Conservation (phyloP, 2,888 invertebrate species). For the Girardia tigrina region DNA sequence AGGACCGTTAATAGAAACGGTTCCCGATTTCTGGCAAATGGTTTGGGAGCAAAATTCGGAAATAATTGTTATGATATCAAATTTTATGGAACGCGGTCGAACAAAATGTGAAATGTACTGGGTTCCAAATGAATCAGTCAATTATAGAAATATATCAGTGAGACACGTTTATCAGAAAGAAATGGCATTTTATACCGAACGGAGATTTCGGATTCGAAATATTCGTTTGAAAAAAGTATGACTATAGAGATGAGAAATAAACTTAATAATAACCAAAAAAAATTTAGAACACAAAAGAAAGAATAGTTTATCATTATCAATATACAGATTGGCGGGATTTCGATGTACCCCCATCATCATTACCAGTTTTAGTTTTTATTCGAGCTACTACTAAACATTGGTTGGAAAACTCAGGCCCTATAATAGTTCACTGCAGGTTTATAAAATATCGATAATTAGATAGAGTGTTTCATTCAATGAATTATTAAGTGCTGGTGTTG, state of each 20-base stretch:
- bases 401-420: constrained; percentile 66
- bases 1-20: constrained; percentile 78
- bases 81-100: constrained; percentile 77
- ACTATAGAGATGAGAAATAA: too few relatives aligned
- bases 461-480: neutral
- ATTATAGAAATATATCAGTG: constrained; percentile 76
- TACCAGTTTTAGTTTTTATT: constrained; percentile 80
- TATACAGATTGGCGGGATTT: constrained; percentile 98
- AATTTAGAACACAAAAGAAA: constrained; percentile 49
- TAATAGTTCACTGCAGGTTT: constrained; percentile 88
- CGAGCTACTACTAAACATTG: constrained; percentile 71
- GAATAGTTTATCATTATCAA: constrained; percentile 74
- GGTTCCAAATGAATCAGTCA: constrained; percentile 72
- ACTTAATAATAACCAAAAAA: too few relatives aligned
- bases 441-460: too few relatives aligned
- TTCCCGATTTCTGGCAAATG: constrained; percentile 92
- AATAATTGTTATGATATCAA: constrained; percentile 92
- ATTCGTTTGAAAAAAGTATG: constrained; percentile 58
- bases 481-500: constrained; percentile 71
- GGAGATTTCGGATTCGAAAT: constrained; percentile 66
- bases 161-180: constrained; percentile 73
- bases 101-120: constrained; percentile 97
- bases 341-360: constrained; percentile 61
- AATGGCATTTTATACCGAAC: constrained; percentile 80
- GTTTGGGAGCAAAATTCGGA: constrained; percentile 86